Evolutionary conservation across 2,113 vertebrate species (phyloP), one percentile per base, ranked within the genome.

Genomic region (Istiophorus platypterus): DNA sequence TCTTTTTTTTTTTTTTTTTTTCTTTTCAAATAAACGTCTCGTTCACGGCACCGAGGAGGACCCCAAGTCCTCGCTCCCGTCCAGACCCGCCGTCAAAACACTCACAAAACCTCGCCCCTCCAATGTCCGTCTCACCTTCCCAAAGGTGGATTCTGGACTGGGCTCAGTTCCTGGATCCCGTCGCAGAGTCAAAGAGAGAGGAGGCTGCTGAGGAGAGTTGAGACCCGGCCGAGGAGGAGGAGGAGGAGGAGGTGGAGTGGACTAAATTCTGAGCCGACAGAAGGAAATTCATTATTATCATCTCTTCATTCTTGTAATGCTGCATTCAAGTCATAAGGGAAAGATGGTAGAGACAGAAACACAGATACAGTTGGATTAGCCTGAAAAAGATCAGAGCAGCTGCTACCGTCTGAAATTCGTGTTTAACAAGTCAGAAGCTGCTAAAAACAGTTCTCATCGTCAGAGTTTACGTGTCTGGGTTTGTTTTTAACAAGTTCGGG

Each of bases 1-100:
- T 96, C 95, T 93, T 96, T 98, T 97, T 97, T 97, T 97, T n/a
- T n/a, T n/a, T n/a, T n/a, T n/a, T n/a, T n/a, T n/a, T n/a, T n/a
- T n/a, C n/a, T n/a, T n/a, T n/a, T n/a, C n/a, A n/a, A n/a, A 97
- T 97, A 96, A 97, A 97, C 9, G 93, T 96, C 95, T 97, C 94
- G 94, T 95, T 95, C 95, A 10, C 95, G 95, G 95, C 96, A 31
- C 94, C 94, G 94, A 52, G 24, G 93, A 96, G 69, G 89, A 96
- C 93, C 58, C 78, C 34, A 18, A 64, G 70, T 95, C 95, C 65
- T 95, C 56, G 4, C 89, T 92, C 95, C 94, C 92, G 94, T 95
- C 94, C 92, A 92, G 94, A 95, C 94, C 90, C 47, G 94, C 91
- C 90, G 91, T 42, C 49, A 41, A 26, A 10, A 8, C 37, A 9